Conservation (phyloP, 2,797 vertebrate species). For the Parauchenoglanis ngamensis region DNA sequence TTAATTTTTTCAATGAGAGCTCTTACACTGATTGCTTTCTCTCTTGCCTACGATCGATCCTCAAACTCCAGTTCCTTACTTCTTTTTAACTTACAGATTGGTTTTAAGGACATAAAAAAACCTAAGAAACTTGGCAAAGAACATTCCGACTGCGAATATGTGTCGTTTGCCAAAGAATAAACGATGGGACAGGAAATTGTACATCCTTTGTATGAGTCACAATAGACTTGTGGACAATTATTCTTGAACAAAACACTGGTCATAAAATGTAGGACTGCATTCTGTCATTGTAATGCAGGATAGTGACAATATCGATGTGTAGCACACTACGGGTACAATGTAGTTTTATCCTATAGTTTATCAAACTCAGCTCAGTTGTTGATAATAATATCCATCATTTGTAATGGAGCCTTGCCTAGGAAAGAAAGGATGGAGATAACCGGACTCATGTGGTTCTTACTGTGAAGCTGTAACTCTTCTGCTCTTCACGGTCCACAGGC, state of each 20-base stretch:
- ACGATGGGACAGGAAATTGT: constrained; percentile 32
- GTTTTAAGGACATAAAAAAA: background rate
- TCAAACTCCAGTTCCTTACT: constrained; percentile 26
- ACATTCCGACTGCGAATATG: background rate
- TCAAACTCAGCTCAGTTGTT: background rate
- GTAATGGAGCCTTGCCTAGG: background rate
- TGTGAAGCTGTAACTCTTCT: constrained; percentile 88
- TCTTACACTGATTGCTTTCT: constrained; percentile 53
- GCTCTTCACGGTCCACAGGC: constrained; percentile 90
- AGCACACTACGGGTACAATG: background rate
- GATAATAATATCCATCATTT: background rate
- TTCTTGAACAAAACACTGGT: constrained; percentile 26
- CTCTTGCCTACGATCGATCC: constrained; percentile 42
- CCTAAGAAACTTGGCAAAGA: constrained; percentile 7
- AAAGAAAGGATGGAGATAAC: background rate
- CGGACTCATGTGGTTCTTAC: constrained; percentile 69
- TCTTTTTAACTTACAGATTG: constrained; percentile 9
- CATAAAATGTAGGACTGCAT: constrained; percentile 32
- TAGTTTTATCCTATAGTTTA: background rate
- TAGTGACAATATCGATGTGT: constrained; percentile 21
- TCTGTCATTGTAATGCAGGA: constrained; percentile 34
- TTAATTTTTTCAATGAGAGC: constrained; percentile 40
- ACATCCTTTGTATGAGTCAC: constrained; percentile 40
- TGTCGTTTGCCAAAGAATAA: constrained; percentile 35
- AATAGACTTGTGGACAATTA: constrained; percentile 33